Conservation (phyloP, 2,797 vertebrate species). For the Avahi laniger region DNA sequence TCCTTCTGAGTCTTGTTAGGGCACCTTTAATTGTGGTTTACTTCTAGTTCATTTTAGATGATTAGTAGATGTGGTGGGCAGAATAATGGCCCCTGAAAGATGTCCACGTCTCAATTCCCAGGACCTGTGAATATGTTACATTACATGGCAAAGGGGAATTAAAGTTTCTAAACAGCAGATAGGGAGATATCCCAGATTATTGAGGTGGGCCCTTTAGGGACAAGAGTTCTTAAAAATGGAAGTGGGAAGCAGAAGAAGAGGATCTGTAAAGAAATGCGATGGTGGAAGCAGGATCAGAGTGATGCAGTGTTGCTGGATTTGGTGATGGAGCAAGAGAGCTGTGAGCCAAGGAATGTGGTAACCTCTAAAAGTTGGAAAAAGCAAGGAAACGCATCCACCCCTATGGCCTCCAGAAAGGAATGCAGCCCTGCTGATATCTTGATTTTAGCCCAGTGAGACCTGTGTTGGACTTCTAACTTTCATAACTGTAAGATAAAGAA, state of each 20-base stretch:
- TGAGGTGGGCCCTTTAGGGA: not conserved
- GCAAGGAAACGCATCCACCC: not conserved
- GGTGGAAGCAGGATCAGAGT: not conserved
- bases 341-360: not conserved
- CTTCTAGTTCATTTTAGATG: not conserved
- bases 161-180: not conserved
- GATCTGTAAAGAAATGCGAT: not conserved
- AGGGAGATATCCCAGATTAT: not conserved
- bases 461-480: not conserved
- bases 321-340: not conserved
- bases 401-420: not conserved
- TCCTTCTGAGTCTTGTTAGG: not conserved
- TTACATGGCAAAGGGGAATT: not conserved
- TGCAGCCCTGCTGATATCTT: not conserved
- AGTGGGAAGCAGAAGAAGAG: not conserved
- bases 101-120: not conserved
- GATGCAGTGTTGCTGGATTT: not conserved
- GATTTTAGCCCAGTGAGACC: not conserved
- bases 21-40: not conserved
- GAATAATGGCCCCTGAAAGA: not conserved
- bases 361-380: not conserved
- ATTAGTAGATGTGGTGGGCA: not conserved
- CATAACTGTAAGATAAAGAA: conserved; percentile 13
- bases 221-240: not conserved
- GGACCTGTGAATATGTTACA: not conserved